Base-by-base conservation (phyloP, 2,113 vertebrate species). In the Nycticorax nycticorax region DNA sequence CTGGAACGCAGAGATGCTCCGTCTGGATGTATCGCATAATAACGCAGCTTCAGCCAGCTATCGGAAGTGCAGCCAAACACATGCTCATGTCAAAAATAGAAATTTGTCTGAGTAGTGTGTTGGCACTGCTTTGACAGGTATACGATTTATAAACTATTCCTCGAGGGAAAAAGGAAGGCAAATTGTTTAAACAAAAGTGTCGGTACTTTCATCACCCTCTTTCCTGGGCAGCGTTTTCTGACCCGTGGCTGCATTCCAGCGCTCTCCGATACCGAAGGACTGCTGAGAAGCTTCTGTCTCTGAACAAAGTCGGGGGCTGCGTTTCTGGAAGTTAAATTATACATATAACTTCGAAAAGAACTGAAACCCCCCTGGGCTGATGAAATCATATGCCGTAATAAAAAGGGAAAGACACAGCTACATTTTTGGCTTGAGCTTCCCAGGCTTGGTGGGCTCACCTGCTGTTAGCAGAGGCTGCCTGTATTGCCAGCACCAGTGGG, bases 51-150 rank as follows among this genome's bases (percentile, higher is more conserved):
- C 71, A 92, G 91, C 87, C 64, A 92, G 77, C 74, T 35, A 55
- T 84, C 0, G 3, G 74, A 96, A 79, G 19, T 14, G 52, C 83
- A 86, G 93, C 95, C 81, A 97, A 94, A 91, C 77, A 90, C 92
- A 89, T 63, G 81, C 74, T 95, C 48, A 8, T 33, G 92, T 91
- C 95, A 94, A 90, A 95, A 88, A 89, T 24, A 79, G 85, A 68
- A 82, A 76, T 52, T 94, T 75, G 77, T 64, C 91, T 79, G 59
- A 94, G 63, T 19, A 45, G 45, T 37, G 52, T 85, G 85, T 73
- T 57, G 86, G 89, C 68, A 82, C 68, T 1, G 27, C 45, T 88
- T 71, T 73, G 88, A 78, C 87, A 82, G 77, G 76, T 85, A 81
- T 73, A 88, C 24, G 21, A 88, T 86, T 95, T 74, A 91, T 62